Evolutionary conservation across 2,797 vertebrate genomes (phyloP).

Genomic region (Carcharodon carcharias): DNA sequence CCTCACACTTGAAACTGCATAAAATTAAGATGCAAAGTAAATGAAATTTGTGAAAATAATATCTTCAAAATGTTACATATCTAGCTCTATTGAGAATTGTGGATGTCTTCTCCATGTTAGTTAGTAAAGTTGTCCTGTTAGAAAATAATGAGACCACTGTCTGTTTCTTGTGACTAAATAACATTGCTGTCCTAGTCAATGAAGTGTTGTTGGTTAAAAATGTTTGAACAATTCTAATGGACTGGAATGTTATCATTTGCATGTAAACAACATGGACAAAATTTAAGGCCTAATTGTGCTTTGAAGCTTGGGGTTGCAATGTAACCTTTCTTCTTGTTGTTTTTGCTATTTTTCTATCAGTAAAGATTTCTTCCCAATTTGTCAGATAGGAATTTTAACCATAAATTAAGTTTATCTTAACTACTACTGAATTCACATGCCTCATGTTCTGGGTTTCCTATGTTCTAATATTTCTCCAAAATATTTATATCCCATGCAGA

Average conservation of each 20-base stretch:
- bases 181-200: background rate
- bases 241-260: background rate
- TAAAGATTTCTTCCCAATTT: background rate
- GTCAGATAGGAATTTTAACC: background rate
- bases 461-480: background rate
- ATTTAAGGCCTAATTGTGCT: background rate
- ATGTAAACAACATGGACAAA: background rate
- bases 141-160: background rate
- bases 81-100: background rate
- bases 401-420: background rate
- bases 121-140: background rate
- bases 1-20: background rate
- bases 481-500: background rate
- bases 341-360: background rate
- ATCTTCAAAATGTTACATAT: background rate
- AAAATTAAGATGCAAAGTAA: conserved; percentile 13
- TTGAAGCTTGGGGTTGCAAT: background rate
- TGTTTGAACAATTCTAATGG: background rate
- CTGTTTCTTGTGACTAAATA: background rate
- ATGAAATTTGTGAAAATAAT: background rate
- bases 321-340: background rate
- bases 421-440: background rate
- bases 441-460: background rate
- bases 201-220: background rate
- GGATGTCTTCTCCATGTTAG: background rate